Percentiles rank a stretch among this genome's conserved stretches.
Conservation (phyloP, 2,797 vertebrate species). For the Selene dorsalis region DNA sequence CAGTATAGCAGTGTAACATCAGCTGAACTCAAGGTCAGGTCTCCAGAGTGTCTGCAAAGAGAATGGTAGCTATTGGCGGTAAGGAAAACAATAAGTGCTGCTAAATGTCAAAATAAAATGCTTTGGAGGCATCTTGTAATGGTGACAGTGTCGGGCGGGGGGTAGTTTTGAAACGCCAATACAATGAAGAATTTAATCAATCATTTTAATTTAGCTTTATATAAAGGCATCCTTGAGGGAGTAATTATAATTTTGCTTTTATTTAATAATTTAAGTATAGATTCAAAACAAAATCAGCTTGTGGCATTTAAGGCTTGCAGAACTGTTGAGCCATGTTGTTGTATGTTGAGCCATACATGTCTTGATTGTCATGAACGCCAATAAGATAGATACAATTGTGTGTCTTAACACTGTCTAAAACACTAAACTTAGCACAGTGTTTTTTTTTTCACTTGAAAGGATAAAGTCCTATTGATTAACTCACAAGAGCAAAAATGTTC, state of each 20-base stretch:
- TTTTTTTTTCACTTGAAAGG: neutral
- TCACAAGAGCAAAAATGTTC: neutral
- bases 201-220: slow-evolving; percentile 9
- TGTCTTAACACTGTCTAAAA: neutral
- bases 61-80: neutral
- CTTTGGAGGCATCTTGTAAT: neutral
- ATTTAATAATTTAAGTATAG: neutral
- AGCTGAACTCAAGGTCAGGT: slow-evolving; percentile 49
- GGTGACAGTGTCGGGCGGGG: neutral
- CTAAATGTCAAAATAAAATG: slow-evolving; percentile 27
- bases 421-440: neutral
- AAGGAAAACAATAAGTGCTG: slow-evolving; percentile 2
- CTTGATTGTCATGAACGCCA: neutral
- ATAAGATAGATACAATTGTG: neutral
- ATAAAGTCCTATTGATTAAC: neutral
- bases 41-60: neutral
- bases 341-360: neutral
- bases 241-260: neutral
- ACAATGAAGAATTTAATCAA: neutral
- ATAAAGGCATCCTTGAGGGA: neutral
- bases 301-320: neutral
- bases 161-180: slow-evolving; percentile 37
- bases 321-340: neutral
- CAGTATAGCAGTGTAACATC: slow-evolving; percentile 24
- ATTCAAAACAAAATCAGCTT: neutral